Conservation (phyloP, 2,797 vertebrate genomes). For the Notoglanidium macrostoma region DNA sequence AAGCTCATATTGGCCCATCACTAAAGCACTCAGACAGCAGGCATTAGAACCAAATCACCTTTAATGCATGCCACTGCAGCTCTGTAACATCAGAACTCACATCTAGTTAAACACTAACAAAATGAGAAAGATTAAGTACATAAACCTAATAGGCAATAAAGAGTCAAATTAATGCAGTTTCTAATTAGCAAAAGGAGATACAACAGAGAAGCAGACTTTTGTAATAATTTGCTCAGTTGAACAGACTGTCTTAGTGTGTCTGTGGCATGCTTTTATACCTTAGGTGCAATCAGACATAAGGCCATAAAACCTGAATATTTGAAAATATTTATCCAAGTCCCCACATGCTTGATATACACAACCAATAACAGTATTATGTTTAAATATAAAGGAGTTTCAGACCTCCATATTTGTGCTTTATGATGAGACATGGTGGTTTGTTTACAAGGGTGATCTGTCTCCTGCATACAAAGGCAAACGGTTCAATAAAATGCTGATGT, state of each 20-base stretch:
- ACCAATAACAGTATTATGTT: too few relatives aligned
- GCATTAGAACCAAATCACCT: slow-evolving; percentile 48
- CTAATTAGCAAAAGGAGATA: slow-evolving; percentile 39
- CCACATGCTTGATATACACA: background rate
- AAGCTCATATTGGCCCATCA: background rate
- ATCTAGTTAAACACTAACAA: background rate
- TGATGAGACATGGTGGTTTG: background rate
- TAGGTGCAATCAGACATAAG: background rate
- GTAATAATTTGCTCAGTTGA: background rate
- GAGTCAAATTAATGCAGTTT: slow-evolving; percentile 18
- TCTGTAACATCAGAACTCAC: slow-evolving; percentile 19
- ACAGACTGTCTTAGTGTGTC: background rate
- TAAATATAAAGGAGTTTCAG: background rate
- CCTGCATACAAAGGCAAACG: background rate
- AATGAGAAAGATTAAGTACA: slow-evolving; percentile 3
- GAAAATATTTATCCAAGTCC: slow-evolving; percentile 1
- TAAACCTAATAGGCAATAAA: slow-evolving; percentile 12
- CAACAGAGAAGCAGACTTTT: slow-evolving; percentile 12
- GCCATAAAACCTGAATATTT: background rate
- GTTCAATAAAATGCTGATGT: background rate
- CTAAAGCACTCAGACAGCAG: background rate
- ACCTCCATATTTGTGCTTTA: background rate
- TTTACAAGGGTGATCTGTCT: background rate
- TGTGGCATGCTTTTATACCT: slow-evolving; percentile 10
- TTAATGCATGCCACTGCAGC: slow-evolving; percentile 40